phyloP scores from a whole-genome alignment of 2,888 invertebrate species.

The Ametastegia equiseti region DNA sequence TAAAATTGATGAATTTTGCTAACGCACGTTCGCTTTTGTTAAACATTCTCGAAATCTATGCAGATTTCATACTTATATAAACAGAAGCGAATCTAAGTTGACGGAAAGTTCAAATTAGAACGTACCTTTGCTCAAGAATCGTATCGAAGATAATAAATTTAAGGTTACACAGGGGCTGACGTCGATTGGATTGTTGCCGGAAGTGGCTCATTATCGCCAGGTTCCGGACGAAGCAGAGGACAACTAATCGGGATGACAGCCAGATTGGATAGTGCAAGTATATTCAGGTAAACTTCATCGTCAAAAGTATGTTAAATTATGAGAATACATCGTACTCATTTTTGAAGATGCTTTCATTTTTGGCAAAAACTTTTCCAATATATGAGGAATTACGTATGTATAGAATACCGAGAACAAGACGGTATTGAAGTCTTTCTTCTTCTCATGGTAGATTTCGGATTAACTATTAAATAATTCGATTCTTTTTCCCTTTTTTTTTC shows the following conservation, averaged over 20 bases:
- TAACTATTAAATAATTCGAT: background rate
- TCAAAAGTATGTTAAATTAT: background rate
- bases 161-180: slow-evolving; percentile 79
- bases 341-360: background rate
- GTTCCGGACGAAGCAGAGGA: slow-evolving; percentile 73
- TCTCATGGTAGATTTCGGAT: background rate
- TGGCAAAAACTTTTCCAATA: background rate
- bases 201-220: slow-evolving; percentile 79
- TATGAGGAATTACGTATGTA: background rate
- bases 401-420: background rate
- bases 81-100: background rate
- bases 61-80: background rate
- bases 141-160: background rate
- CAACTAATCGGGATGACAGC: slow-evolving; percentile 67
- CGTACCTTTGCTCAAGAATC: background rate
- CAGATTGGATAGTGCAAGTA: slow-evolving; percentile 60
- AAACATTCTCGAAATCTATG: background rate
- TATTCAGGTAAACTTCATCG: slow-evolving; percentile 59
- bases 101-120: background rate
- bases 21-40: background rate
- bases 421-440: background rate
- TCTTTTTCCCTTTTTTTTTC: background rate
- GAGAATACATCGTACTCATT: background rate
- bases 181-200: slow-evolving; percentile 87
- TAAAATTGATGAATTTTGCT: background rate